These are phyloP conservation scores for Lysandra coridon DNA, from an alignment of 2,888 invertebrate species.

Conservation along the genomic window DNA sequence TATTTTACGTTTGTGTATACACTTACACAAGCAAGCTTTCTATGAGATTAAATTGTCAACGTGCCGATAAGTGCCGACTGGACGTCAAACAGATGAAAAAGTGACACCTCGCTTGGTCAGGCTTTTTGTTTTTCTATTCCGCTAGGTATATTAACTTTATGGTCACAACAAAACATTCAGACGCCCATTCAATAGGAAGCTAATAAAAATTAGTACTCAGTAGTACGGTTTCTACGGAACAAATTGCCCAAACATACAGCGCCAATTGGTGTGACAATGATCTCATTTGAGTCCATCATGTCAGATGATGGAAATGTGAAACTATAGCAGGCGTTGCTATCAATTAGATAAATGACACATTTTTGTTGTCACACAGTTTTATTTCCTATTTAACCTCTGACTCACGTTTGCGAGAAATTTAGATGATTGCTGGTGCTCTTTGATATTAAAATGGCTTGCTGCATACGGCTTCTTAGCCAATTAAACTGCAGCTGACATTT, in stretches of 20 bases:
- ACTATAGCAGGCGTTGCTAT: background rate
- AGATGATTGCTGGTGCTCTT: background rate
- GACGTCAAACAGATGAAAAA: no score
- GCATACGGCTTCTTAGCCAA: background rate
- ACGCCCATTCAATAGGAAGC: conserved; percentile 17
- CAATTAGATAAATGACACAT: conserved; percentile 17
- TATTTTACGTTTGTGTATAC: no score
- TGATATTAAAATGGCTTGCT: background rate
- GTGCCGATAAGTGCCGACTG: no score
- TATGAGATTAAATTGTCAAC: no score
- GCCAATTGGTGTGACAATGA: conserved; percentile 27
- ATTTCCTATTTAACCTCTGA: conserved; percentile 21
- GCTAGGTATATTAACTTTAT: no score
- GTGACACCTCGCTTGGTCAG: no score
- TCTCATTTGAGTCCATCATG: conserved; percentile 28
- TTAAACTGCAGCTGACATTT: background rate
- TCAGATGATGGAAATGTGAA: conserved; percentile 25
- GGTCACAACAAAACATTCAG: background rate
- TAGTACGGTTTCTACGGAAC: conserved; percentile 25
- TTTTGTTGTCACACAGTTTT: conserved; percentile 7
- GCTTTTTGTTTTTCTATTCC: no score
- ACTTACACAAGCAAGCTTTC: no score
- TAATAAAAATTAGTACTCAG: conserved; percentile 27
- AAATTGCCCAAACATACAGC: conserved; percentile 26
- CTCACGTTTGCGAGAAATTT: background rate